Evolutionary conservation across 2,797 vertebrate genomes (phyloP).

Genomic region (Eupleurogrammus muticus): DNA sequence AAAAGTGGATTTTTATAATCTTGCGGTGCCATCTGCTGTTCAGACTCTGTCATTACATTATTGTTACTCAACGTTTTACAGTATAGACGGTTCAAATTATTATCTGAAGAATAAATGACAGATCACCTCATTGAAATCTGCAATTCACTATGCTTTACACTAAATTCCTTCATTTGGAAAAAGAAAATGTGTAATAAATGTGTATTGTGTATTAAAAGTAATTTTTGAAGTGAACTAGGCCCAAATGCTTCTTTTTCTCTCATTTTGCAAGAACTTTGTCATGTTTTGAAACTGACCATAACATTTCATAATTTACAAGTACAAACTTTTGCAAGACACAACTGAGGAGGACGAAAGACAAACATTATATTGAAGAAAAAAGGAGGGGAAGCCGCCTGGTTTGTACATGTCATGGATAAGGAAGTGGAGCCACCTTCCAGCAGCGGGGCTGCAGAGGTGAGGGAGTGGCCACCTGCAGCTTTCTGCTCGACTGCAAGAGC

Average conservation of each 20-base stretch:
- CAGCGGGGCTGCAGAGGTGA: slow-evolving; percentile 57
- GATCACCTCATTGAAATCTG: neutral
- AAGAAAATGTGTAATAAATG: neutral
- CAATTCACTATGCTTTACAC: neutral
- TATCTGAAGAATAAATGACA: neutral
- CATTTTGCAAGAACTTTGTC: neutral
- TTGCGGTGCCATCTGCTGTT: slow-evolving; percentile 46
- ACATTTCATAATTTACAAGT: neutral
- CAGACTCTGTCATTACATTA: neutral
- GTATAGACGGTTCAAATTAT: neutral
- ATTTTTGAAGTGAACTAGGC: no score
- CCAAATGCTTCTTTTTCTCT: neutral
- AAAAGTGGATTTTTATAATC: neutral
- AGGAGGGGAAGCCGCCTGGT: no score
- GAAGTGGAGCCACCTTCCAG: slow-evolving; percentile 64
- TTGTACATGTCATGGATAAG: slow-evolving; percentile 42
- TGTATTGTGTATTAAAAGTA: neutral
- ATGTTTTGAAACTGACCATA: neutral
- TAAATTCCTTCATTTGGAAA: accelerated
- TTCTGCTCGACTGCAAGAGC: slow-evolving; percentile 20
- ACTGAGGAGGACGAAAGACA: neutral
- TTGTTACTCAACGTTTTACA: accelerated
- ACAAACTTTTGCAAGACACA: neutral
- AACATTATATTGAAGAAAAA: neutral
- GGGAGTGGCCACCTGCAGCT: slow-evolving; percentile 74